Conservation (phyloP, 2,113 vertebrate genomes). For the Cyphomyrus plagiostoma region DNA sequence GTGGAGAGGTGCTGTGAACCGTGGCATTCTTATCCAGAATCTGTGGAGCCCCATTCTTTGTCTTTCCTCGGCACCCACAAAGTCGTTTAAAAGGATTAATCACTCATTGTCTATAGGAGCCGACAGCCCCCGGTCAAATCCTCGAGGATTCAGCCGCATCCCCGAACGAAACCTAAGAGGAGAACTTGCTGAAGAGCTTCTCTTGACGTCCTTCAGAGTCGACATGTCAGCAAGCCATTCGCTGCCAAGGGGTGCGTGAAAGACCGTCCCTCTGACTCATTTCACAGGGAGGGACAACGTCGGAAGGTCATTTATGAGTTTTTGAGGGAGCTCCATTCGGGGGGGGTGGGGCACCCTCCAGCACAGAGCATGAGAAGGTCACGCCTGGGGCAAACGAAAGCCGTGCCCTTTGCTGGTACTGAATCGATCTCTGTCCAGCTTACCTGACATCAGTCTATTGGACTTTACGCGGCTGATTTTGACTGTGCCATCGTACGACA, state of each 20-base stretch:
- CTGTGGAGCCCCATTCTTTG: not conserved
- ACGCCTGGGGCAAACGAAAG: not conserved
- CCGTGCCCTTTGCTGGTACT: not conserved
- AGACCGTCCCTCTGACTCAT: not conserved
- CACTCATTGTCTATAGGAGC: not conserved
- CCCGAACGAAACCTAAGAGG: not conserved
- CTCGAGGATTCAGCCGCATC: not conserved
- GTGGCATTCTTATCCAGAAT: not conserved
- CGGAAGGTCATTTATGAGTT: not conserved
- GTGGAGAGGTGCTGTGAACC: not conserved
- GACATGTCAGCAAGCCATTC: not conserved
- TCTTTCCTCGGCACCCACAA: not conserved
- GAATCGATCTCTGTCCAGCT: not conserved
- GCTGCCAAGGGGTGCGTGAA: not conserved
- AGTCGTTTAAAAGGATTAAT: constrained; percentile 12
- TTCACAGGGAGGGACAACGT: not conserved
- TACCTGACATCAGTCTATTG: not conserved
- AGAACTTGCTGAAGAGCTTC: constrained; percentile 7
- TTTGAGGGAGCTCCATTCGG: not conserved
- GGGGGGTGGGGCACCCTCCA: not conserved
- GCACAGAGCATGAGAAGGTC: not conserved
- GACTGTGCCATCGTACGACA: not conserved
- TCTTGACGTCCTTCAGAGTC: not conserved
- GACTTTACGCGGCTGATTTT: not conserved
- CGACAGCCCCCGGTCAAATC: not conserved